Percentiles rank a stretch among this genome's conserved stretches.
phyloP scores from a whole-genome alignment of 2,797 vertebrate genomes.

The Apodemus agrarius region DNA sequence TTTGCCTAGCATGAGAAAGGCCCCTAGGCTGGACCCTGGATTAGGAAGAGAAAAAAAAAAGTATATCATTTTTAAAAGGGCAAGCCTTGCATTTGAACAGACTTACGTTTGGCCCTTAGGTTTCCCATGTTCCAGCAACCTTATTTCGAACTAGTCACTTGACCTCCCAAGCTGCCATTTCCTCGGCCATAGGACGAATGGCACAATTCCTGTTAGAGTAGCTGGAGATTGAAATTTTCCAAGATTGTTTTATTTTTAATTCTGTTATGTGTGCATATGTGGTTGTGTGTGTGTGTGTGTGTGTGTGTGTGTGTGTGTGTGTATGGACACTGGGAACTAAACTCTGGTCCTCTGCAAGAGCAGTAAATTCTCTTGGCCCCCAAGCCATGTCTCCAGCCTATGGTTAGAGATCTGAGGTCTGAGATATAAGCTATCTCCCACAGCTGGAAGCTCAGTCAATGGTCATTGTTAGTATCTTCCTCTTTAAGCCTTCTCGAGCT shows the following conservation, averaged over 20 bases:
- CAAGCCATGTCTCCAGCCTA: neutral
- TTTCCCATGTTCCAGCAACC: neutral
- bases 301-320: neutral
- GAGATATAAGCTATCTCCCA: neutral
- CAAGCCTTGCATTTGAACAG: conserved; percentile 23
- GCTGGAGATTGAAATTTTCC: conserved; percentile 9
- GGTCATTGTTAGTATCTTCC: conserved; percentile 15
- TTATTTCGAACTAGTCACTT: conserved; percentile 26
- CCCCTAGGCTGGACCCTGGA: neutral
- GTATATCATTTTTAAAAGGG: neutral
- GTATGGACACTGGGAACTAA: neutral
- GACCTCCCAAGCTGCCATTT: neutral
- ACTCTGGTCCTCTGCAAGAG: neutral
- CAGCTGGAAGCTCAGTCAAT: neutral
- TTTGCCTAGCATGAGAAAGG: neutral
- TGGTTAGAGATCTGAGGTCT: conserved; percentile 8
- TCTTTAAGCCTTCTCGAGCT: conserved; percentile 36
- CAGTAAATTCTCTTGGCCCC: neutral
- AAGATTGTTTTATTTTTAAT: neutral
- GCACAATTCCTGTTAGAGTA: neutral
- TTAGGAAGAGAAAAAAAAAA: neutral
- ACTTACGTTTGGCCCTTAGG: neutral
- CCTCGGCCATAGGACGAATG: neutral
- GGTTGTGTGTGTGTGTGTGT: neutral
- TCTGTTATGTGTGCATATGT: neutral